Percentiles rank a stretch among this genome's conserved stretches.
Conservation (phyloP, 1,140 invertebrate genomes). For the Akabosia matsudoensis region DNA sequence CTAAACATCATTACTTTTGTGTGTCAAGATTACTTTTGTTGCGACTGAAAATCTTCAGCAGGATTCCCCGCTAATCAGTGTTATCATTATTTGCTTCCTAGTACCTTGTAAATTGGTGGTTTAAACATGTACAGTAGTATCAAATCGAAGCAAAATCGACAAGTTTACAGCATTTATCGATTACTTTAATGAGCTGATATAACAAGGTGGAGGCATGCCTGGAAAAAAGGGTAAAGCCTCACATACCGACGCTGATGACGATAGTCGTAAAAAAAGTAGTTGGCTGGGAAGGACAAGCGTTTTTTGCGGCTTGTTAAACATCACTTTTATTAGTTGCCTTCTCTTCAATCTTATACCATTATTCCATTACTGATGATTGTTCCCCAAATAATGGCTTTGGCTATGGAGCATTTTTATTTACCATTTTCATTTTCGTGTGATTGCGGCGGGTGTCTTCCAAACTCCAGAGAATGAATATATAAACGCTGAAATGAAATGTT, state of each 20-base stretch:
- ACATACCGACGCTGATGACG: not conserved
- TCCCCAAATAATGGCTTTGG: not conserved
- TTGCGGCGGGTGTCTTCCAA: too few relatives aligned
- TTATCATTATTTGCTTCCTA: not conserved
- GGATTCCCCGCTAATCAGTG: too few relatives aligned
- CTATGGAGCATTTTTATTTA: not conserved
- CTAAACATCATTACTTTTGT: not conserved
- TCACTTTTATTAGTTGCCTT: not conserved
- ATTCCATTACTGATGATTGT: too few relatives aligned
- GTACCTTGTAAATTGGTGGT: not conserved
- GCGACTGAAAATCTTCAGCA: too few relatives aligned
- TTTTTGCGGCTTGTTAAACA: conserved; percentile 18
- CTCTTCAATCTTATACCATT: too few relatives aligned
- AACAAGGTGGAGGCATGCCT: not conserved
- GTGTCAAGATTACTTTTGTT: too few relatives aligned
- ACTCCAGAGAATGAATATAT: too few relatives aligned
- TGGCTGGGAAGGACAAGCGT: conserved; percentile 3
- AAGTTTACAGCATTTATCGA: conserved; percentile 24
- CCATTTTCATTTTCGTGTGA: not conserved
- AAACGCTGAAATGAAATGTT: too few relatives aligned
- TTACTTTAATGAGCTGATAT: conserved; percentile 18
- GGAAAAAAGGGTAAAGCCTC: not conserved
- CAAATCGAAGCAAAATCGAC: not conserved
- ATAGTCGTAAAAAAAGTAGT: conserved; percentile 17
- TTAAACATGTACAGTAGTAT: not conserved